Evolutionary conservation across 2,113 vertebrate species (phyloP).

Genomic region (Cnemophilus loriae): DNA sequence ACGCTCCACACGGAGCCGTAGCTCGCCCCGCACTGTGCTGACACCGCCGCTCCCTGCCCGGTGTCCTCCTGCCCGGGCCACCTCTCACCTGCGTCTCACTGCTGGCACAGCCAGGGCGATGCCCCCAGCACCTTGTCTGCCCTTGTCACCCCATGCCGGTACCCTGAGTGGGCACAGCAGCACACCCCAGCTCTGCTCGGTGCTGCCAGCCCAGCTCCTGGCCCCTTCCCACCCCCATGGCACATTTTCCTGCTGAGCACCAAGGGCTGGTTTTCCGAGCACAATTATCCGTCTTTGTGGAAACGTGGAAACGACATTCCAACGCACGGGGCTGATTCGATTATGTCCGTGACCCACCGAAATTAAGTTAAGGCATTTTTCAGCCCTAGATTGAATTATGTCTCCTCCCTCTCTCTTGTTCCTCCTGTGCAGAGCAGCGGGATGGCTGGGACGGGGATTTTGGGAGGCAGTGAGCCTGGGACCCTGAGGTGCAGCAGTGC

Average conservation of each 20-base stretch:
- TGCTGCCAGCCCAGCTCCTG: not conserved
- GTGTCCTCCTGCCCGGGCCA: not conserved
- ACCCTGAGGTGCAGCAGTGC: not conserved
- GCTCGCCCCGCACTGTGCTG: not conserved
- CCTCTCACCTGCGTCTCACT: not conserved
- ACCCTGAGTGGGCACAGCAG: accelerated
- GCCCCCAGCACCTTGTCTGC: not conserved
- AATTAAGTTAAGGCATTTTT: constrained; percentile 50
- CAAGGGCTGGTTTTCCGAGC: not conserved
- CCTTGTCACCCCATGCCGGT: accelerated
- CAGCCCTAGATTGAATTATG: constrained; percentile 25
- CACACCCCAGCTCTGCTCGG: accelerated
- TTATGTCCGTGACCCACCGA: constrained; percentile 8
- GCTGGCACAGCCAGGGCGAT: accelerated
- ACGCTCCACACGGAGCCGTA: constrained; percentile 22
- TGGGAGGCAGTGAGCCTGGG: accelerated
- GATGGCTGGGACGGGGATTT: not conserved
- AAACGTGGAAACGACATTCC: constrained; percentile 24
- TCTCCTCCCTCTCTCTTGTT: not conserved
- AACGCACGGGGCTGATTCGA: not conserved
- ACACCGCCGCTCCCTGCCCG: accelerated
- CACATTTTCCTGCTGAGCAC: not conserved
- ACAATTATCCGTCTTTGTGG: not conserved
- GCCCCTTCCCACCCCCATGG: not conserved
- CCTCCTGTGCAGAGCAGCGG: not conserved